Conservation (phyloP, 2,888 invertebrate species). For the Pelosia muscerda region DNA sequence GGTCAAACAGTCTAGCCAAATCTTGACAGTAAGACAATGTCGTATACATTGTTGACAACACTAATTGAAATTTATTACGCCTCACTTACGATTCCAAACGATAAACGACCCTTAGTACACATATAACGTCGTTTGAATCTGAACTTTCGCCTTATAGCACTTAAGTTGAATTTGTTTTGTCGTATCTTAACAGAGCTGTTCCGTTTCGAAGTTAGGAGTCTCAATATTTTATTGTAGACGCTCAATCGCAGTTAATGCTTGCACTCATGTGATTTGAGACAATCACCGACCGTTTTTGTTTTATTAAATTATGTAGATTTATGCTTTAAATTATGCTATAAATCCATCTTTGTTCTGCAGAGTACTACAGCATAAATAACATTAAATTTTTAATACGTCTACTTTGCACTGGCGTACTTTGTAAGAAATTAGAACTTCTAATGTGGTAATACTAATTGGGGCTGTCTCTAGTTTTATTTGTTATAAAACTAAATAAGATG, state of each 20-base stretch:
- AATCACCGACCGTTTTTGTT: slow-evolving; percentile 76
- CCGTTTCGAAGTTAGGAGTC: slow-evolving; percentile 43
- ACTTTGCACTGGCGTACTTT: slow-evolving; percentile 1
- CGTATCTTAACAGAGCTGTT: slow-evolving; percentile 52
- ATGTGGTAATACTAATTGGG: not conserved
- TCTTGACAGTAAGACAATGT: slow-evolving; percentile 76
- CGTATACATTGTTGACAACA: slow-evolving; percentile 74
- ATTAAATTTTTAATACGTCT: slow-evolving; percentile 16
- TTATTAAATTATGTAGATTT: slow-evolving; percentile 75
- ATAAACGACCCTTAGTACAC: slow-evolving; percentile 64
- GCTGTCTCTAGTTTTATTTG: not conserved
- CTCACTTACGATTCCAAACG: slow-evolving; percentile 70
- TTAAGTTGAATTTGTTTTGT: slow-evolving; percentile 53
- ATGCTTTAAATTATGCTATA: slow-evolving; percentile 37
- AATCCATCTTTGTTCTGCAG: slow-evolving; percentile 28
- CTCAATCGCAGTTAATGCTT: slow-evolving; percentile 84
- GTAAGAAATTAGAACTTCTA: slow-evolving; percentile 6
- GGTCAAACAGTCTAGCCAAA: slow-evolving; percentile 64
- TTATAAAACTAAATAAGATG: not conserved
- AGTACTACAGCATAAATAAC: slow-evolving; percentile 19
- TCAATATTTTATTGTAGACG: slow-evolving; percentile 55
- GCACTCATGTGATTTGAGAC: slow-evolving; percentile 83
- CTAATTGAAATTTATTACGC: slow-evolving; percentile 86
- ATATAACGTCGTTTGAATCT: slow-evolving; percentile 47
- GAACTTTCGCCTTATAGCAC: slow-evolving; percentile 45